phyloP scores from a whole-genome alignment of 2,113 vertebrate genomes.

The Candoia aspera region DNA sequence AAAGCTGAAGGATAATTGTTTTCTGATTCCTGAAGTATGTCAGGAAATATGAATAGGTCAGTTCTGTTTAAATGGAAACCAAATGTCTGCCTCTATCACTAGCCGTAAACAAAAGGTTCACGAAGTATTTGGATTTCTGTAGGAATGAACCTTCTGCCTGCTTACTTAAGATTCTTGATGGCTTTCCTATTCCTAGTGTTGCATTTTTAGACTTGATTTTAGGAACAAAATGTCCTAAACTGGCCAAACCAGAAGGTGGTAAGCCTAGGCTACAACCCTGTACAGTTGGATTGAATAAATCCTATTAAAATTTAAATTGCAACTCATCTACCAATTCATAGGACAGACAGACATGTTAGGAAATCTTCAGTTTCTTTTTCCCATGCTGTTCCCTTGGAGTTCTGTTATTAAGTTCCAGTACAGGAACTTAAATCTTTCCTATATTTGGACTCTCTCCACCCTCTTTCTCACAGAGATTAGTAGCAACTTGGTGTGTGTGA shows the following conservation, averaged over 20 bases:
- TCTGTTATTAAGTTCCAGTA: too few species aligned
- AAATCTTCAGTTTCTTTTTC: too few species aligned
- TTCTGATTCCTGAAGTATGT: background rate
- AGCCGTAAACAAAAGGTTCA: background rate
- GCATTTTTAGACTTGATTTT: background rate
- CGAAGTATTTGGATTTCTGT: background rate
- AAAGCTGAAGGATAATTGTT: background rate
- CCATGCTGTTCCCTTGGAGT: too few species aligned
- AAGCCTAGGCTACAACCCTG: background rate
- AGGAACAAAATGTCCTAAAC: background rate
- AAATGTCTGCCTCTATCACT: background rate
- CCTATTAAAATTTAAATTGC: background rate
- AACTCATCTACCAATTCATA: background rate
- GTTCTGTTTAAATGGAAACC: conserved; percentile 4
- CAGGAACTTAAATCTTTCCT: too few species aligned
- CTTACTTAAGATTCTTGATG: background rate
- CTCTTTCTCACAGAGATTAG: too few species aligned
- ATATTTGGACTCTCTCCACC: too few species aligned
- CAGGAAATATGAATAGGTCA: background rate
- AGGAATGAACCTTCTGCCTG: background rate
- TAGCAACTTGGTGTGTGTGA: too few species aligned
- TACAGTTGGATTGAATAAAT: background rate
- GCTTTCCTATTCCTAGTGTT: background rate
- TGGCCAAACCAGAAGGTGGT: background rate
- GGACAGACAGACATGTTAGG: too few species aligned